These are phyloP conservation scores for Philotrypesis tridentata DNA, from an alignment of 1,140 invertebrate species.

Conservation along the genomic window DNA sequence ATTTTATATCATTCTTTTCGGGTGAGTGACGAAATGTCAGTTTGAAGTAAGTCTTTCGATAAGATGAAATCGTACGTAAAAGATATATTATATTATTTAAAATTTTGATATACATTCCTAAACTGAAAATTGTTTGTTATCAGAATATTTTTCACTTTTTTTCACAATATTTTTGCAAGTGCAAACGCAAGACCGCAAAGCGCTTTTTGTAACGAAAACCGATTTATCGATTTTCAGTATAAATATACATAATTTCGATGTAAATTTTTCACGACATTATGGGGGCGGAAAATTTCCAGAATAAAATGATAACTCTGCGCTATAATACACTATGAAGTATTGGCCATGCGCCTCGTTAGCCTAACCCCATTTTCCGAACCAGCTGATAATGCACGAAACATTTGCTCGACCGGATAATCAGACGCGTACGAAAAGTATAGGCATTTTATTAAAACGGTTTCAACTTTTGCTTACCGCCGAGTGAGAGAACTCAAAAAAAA, in stretches of 20 bases:
- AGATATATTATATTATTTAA: too few species aligned
- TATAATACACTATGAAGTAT: background rate
- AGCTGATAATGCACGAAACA: constrained; percentile 33
- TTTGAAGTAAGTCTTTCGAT: too few species aligned
- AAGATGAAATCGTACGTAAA: too few species aligned
- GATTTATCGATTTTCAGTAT: constrained; percentile 7
- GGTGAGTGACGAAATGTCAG: too few species aligned
- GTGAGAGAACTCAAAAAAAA: too few species aligned
- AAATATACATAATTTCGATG: background rate
- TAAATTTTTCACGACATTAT: background rate
- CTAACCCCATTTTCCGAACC: constrained; percentile 24
- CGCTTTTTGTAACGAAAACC: background rate
- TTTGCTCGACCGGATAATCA: constrained; percentile 26
- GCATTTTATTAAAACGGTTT: too few species aligned
- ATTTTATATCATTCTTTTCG: too few species aligned
- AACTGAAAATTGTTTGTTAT: too few species aligned
- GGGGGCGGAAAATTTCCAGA: background rate
- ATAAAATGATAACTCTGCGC: constrained; percentile 13
- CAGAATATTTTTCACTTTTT: too few species aligned
- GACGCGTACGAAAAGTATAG: constrained; percentile 5
- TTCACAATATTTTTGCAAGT: too few species aligned
- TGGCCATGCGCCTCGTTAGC: constrained; percentile 26
- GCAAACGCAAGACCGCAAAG: background rate
- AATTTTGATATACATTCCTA: too few species aligned
- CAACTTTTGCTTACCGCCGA: too few species aligned